Evolutionary conservation across 2,888 invertebrate genomes (phyloP).

Genomic region (Miltochrista miniata): DNA sequence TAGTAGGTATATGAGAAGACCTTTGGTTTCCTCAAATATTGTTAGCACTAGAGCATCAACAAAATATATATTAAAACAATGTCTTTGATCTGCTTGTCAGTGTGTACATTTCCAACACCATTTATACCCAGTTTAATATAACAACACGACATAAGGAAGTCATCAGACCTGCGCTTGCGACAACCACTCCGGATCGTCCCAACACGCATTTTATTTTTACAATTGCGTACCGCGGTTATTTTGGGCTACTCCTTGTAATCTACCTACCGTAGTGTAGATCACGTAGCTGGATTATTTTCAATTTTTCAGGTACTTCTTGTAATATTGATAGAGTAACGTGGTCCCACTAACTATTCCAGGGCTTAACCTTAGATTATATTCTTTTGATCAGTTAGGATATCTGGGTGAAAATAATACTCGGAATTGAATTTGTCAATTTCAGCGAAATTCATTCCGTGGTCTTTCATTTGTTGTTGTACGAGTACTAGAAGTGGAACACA

Average conservation of each 20-base stretch:
- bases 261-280: constrained; percentile 12
- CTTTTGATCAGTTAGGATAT: too few relatives aligned
- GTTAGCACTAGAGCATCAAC: too few relatives aligned
- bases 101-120: not conserved
- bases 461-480: too few relatives aligned
- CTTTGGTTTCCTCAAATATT: too few relatives aligned
- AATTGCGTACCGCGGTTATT: constrained; percentile 35
- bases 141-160: constrained; percentile 28
- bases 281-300: constrained; percentile 21
- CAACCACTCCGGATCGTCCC: constrained; percentile 30
- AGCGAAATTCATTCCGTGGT: too few relatives aligned
- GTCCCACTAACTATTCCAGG: too few relatives aligned
- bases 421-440: too few relatives aligned
- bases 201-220: constrained; percentile 42
- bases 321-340: not conserved
- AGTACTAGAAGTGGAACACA: too few relatives aligned
- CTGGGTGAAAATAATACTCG: too few relatives aligned
- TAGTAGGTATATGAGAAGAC: too few relatives aligned
- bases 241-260: constrained; percentile 29
- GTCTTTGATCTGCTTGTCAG: constrained; percentile 6
- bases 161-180: constrained; percentile 17
- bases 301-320: constrained; percentile 1
- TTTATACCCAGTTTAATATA: not conserved
- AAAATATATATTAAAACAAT: not conserved
- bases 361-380: too few relatives aligned